These are phyloP conservation scores for Aphaenogaster rudis DNA, from an alignment of 1,140 invertebrate species.

Conservation along the genomic window DNA sequence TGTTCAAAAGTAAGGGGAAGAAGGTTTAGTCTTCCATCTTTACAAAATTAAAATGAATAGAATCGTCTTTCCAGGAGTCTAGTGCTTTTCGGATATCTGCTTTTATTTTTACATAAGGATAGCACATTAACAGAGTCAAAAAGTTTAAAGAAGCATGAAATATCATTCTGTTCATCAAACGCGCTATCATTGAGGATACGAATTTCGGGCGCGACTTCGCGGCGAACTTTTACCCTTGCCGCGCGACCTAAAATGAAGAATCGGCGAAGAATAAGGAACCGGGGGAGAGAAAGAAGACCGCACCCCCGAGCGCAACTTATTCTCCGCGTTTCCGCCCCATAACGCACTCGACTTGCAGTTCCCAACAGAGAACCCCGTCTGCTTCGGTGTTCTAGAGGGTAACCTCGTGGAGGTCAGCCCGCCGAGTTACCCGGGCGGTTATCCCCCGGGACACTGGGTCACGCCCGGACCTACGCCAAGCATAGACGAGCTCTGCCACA, in stretches of 20 bases:
- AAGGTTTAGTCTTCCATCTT: not conserved
- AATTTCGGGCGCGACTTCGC: not conserved
- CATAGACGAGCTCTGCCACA: conserved; percentile 86
- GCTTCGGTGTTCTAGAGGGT: conserved; percentile 78
- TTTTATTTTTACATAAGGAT: not conserved
- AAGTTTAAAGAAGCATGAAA: conserved; percentile 15
- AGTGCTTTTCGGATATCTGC: not conserved
- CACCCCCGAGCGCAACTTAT: conserved; percentile 29
- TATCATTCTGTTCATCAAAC: not conserved
- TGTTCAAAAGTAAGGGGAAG: not conserved
- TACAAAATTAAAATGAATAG: conserved; percentile 8
- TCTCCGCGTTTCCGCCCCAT: conserved; percentile 46
- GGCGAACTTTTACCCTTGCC: not conserved
- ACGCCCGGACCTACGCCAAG: conserved; percentile 85
- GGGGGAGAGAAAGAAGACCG: not conserved
- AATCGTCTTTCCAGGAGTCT: not conserved
- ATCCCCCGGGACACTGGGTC: conserved; percentile 84
- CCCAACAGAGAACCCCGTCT: conserved; percentile 48
- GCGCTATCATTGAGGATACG: not conserved
- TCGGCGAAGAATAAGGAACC: not conserved
- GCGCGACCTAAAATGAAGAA: conserved; percentile 12
- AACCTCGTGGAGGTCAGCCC: conserved; percentile 85
- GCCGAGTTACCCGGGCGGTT: conserved; percentile 84
- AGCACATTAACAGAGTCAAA: not conserved
- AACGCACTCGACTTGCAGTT: conserved; percentile 15